Evolutionary conservation across 2,113 vertebrate species (phyloP).

Genomic region (Lepus europaeus): DNA sequence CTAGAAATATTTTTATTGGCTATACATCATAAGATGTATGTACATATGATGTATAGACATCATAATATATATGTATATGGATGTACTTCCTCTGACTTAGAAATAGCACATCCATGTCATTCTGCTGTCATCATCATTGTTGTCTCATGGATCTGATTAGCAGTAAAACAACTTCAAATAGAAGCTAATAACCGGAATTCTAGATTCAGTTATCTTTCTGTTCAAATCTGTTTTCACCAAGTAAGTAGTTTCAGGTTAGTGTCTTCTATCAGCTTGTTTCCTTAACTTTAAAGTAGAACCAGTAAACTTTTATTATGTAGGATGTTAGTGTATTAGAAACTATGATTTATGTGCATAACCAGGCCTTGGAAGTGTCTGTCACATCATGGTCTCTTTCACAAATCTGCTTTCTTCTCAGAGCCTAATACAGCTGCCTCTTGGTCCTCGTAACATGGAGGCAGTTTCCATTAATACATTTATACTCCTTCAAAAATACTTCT

Average conservation of each 20-base stretch:
- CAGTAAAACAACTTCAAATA: constrained; percentile 43
- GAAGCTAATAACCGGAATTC: not conserved
- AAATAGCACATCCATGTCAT: not conserved
- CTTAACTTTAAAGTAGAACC: not conserved
- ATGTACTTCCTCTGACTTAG: not conserved
- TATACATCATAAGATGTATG: not conserved
- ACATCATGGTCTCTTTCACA: not conserved
- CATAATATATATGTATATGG: too few relatives aligned
- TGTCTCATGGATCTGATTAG: not conserved
- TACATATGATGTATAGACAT: too few relatives aligned
- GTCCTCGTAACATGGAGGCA: not conserved
- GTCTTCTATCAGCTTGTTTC: not conserved
- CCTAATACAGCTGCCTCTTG: not conserved
- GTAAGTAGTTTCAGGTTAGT: not conserved
- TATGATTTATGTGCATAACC: too few relatives aligned
- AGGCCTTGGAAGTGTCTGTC: not conserved
- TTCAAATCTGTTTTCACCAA: not conserved
- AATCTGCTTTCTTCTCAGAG: not conserved
- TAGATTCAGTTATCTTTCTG: constrained; percentile 38
- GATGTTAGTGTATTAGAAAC: not conserved
- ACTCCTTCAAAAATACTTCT: not conserved
- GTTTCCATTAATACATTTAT: not conserved
- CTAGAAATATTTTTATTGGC: not conserved
- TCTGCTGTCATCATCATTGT: not conserved
- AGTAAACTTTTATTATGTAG: not conserved